A percentile compares a stretch with the other conserved stretches of the same genome.
These are phyloP conservation scores for Petaurus breviceps DNA, from an alignment of 2,113 vertebrate species.

Conservation along the genomic window DNA sequence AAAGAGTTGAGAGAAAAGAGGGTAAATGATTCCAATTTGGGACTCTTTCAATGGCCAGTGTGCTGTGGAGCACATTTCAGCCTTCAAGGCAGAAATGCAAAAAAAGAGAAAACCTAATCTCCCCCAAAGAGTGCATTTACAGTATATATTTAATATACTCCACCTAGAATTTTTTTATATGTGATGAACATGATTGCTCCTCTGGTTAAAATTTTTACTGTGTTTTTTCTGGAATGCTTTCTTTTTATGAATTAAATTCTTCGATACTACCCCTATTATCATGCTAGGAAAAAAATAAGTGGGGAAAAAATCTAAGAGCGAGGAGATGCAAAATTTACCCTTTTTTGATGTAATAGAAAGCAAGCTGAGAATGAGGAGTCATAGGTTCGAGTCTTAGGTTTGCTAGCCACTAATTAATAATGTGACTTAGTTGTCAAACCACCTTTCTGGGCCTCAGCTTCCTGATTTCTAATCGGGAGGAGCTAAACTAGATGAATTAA, in stretches of 20 bases:
- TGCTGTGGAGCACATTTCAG: background rate
- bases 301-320: background rate
- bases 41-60: constrained; percentile 25
- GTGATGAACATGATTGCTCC: background rate
- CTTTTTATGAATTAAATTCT: background rate
- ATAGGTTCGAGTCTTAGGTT: background rate
- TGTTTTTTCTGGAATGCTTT: background rate
- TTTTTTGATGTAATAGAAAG: background rate
- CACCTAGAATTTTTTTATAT: background rate
- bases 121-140: background rate
- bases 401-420: background rate
- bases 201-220: background rate
- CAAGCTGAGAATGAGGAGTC: background rate
- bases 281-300: background rate
- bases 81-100: background rate
- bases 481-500: constrained; percentile 12
- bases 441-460: constrained; percentile 33
- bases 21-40: background rate
- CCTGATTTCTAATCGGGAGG: background rate
- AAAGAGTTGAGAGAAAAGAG: constrained; percentile 55
- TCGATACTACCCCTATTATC: background rate
- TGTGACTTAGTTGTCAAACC: background rate
- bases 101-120: background rate
- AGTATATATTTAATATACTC: background rate
- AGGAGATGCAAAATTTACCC: background rate